Evolutionary conservation across 1,140 invertebrate genomes (phyloP), one percentile per base, ranked within the genome.

Genomic region (Spodoptera litura): DNA sequence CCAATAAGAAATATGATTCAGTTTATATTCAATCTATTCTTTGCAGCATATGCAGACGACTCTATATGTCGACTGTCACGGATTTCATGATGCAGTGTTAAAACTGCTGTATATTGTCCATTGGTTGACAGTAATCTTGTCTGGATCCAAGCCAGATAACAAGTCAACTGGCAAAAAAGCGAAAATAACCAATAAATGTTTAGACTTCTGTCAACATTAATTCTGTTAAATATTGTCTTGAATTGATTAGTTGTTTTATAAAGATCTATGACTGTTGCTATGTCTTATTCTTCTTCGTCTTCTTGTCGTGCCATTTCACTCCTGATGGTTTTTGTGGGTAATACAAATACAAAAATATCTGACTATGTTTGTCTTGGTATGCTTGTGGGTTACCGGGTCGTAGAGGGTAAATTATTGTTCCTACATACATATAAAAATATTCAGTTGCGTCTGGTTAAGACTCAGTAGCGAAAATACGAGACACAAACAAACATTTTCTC

Each of bases 141-240:
- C 38, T 66, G 62, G 38, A 66, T 15, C 20, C 8, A 66, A 66
- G 62, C 62, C 62, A 66, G 62, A 49, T 13, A 66, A 11, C 62
- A 12, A 49, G 62, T 66, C n/a, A 64, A 15, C 49, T 38, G 11
- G 4, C 44, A 66, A 49, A 66, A 10, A 10, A 44, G 15, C 38
- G 35, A 64, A 64, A 64, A 13, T 15, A 64, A 9, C 62, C 11
- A 20, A 66, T 49, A 20, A n/a, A 49, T 49, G 15, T 49, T 15
- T 31, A n/a, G 53, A 56, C 55, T 2, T 56, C 49, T 55, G 64
- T 68, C 10, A 52, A 35, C 27, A 38, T 71, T 35, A 71, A 55
- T 71, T 71, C 68, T 53, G n/a, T 35, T 13, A 70, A 71, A 71
- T 38, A 71, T 71, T 53, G 35, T 38, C 31, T 38, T 6, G 4